A percentile compares a stretch with the other conserved stretches of the same genome.
phyloP scores from a whole-genome alignment of 2,888 invertebrate genomes.

The Pristionchus exspectatus region DNA sequence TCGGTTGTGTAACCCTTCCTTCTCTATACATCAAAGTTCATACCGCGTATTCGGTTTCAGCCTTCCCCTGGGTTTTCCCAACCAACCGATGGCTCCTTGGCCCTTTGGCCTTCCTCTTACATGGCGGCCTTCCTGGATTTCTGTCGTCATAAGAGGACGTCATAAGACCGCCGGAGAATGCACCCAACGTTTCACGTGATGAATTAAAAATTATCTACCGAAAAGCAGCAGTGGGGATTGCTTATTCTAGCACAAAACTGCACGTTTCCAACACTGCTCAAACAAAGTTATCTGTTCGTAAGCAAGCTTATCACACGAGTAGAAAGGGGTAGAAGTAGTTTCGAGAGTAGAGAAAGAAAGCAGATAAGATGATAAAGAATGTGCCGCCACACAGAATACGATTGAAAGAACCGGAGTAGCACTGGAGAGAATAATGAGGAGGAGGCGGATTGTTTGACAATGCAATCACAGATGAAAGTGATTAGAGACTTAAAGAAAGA shows the following conservation, averaged over 20 bases:
- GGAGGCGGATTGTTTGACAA: conserved; percentile 20
- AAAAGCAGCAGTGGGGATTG: not conserved
- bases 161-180: too few species aligned
- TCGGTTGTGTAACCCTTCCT: conserved; percentile 16
- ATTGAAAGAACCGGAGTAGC: conserved; percentile 19
- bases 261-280: not conserved
- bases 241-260: not conserved
- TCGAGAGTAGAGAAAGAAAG: not conserved
- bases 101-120: too few species aligned
- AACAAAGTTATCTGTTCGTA: not conserved
- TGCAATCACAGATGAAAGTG: not conserved
- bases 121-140: too few species aligned
- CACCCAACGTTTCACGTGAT: too few species aligned
- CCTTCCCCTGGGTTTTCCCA: not conserved
- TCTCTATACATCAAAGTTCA: conserved; percentile 1
- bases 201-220: too few species aligned
- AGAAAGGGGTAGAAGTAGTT: not conserved
- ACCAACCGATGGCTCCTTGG: not conserved
- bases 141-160: too few species aligned
- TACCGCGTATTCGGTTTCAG: not conserved
- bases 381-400: not conserved
- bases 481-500: not conserved
- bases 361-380: conserved; percentile 4
- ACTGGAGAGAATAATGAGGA: not conserved
- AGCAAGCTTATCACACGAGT: not conserved